Percentiles rank a stretch among this genome's conserved stretches.
These are phyloP conservation scores for Tenebrosternarchus preto DNA, from an alignment of 2,113 vertebrate species.

Conservation along the genomic window DNA sequence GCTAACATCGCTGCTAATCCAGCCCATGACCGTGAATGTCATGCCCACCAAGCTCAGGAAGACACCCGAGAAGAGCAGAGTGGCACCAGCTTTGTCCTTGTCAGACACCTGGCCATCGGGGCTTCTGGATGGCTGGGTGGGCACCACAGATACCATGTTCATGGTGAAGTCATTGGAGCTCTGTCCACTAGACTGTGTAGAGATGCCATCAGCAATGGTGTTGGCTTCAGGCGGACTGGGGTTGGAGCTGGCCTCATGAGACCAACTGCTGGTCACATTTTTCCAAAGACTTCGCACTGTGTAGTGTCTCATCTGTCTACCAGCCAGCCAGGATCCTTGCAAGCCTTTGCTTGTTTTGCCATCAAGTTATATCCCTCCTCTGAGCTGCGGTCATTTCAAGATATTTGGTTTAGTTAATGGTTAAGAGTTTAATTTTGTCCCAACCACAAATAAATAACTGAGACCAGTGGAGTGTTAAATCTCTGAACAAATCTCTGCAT, in stretches of 20 bases:
- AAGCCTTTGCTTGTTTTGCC: background rate
- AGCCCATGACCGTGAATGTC: constrained; percentile 80
- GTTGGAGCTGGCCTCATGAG: constrained; percentile 16
- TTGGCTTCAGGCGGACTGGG: background rate
- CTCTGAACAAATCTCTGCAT: background rate
- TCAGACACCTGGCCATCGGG: constrained; percentile 73
- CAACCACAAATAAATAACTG: background rate
- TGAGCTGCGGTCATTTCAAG: constrained; percentile 1
- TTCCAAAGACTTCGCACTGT: constrained; percentile 10
- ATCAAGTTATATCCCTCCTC: background rate
- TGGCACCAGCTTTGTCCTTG: constrained; percentile 76
- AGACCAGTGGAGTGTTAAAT: constrained; percentile 22
- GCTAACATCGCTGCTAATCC: constrained; percentile 71
- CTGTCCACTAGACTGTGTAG: constrained; percentile 34
- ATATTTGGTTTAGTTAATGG: constrained; percentile 33
- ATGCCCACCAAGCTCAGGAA: constrained; percentile 80
- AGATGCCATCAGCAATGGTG: background rate
- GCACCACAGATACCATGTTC: constrained; percentile 71
- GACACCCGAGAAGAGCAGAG: constrained; percentile 80
- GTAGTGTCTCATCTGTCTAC: constrained; percentile 26
- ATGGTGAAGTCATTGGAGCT: constrained; percentile 67
- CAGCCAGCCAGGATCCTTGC: background rate
- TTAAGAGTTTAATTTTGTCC: constrained; percentile 27
- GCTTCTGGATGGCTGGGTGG: constrained; percentile 58
- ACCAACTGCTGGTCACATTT: background rate